These are phyloP conservation scores for Troides aeacus DNA, from an alignment of 2,888 invertebrate species.

Conservation along the genomic window DNA sequence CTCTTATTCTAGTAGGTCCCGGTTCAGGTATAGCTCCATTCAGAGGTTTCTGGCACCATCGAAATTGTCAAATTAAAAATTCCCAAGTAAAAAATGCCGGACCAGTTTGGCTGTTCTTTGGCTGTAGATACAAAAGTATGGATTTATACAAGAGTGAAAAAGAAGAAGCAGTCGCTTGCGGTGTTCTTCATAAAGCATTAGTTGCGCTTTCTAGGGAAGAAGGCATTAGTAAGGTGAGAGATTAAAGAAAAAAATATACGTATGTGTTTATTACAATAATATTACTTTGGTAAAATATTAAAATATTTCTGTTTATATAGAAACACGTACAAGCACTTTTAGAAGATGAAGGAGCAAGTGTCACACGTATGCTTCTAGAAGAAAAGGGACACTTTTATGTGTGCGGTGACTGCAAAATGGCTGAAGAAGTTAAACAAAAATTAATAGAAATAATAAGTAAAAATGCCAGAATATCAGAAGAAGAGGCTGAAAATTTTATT, in stretches of 20 bases:
- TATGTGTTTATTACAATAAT: conserved; percentile 23
- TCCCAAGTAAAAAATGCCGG: conserved; percentile 49
- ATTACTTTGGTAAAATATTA: background rate
- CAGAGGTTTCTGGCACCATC: conserved; percentile 95
- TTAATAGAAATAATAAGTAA: conserved; percentile 86
- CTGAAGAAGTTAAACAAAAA: conserved; percentile 95
- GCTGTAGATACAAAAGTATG: conserved; percentile 88
- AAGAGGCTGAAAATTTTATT: conserved; percentile 90
- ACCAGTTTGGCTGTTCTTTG: conserved; percentile 90
- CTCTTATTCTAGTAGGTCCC: conserved; percentile 93
- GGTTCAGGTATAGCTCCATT: conserved; percentile 97
- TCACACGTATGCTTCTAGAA: conserved; percentile 87
- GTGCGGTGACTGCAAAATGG: conserved; percentile 98
- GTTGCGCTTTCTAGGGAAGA: conserved; percentile 90
- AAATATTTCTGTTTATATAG: conserved; percentile 69
- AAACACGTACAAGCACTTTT: conserved; percentile 95
- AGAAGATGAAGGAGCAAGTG: conserved; percentile 86
- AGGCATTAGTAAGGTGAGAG: conserved; percentile 84
- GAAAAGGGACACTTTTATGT: conserved; percentile 95
- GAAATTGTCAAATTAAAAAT: conserved; percentile 57
- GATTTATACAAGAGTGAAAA: conserved; percentile 93
- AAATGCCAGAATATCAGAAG: conserved; percentile 84
- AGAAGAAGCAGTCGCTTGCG: conserved; percentile 82
- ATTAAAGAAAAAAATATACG: background rate
- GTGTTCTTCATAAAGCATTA: conserved; percentile 86